Evolutionary conservation across 2,797 vertebrate genomes (phyloP), one percentile per base, ranked within the genome.

Genomic region (Streptopelia turtur): DNA sequence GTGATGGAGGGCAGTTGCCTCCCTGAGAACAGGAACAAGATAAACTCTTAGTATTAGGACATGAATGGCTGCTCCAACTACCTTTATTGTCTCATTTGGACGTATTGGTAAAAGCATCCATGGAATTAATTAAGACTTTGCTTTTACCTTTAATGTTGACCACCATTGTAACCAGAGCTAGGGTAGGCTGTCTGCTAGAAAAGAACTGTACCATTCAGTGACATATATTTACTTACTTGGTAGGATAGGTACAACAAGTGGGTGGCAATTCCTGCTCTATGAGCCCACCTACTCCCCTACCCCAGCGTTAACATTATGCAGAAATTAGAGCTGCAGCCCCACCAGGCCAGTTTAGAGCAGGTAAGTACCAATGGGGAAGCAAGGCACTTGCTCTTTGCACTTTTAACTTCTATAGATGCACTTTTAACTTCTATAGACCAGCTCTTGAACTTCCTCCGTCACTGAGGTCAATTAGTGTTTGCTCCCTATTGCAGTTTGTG

Each of bases 91-190:
- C 31, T 83, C 22, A 23, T 61, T 74, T 47, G 6, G n/a, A 47
- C 47, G 31, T 77, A 49, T 1, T 31, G 35, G 18, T 75, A 39
- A 69, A 90, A 70, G 24, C 6, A 56, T 4, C 4, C 28, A 39
- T 25, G 35, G 16, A 55, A 56, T 80, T 87, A 49, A 49, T 70
- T 56, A 30, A 70, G 41, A n/a, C 6, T 8, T 70, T 55, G 23
- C 23, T 87, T 59, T 83, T 33, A 80, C 43, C 5, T 56, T 83
- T 39, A 31, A 33, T 49, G 15, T 61, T 81, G 65, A 50, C 28
- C 1, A 2, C n/a, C 13, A 35, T 0, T 10, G 27, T 64, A 24
- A 37, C 6, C 2, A 3, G 43, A 63, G 15, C 53, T 7, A 53
- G 13, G 7, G 20, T 31, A 18, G 12, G 27, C 17, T 61, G 63